A percentile compares a stretch with the other conserved stretches of the same genome.
Conservation (phyloP, 2,888 invertebrate species). For the Steinernema carpocapsae region DNA sequence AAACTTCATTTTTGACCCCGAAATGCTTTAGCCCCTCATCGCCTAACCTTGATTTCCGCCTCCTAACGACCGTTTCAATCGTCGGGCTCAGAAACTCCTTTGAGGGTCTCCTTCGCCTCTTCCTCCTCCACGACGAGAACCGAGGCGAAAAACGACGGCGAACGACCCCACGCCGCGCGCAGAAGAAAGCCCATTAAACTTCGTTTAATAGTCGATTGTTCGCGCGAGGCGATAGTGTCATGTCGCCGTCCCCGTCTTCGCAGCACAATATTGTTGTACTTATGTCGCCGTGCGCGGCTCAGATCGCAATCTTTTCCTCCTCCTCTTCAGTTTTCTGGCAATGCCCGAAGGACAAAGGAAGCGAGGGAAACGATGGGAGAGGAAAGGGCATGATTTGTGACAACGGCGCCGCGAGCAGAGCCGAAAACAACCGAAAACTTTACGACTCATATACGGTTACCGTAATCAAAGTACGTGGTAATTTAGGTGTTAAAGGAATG, state of each 20-base stretch:
- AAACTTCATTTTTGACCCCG: too few relatives aligned
- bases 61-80: constrained; percentile 21
- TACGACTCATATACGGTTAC: constrained; percentile 25
- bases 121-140: not conserved
- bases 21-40: too few relatives aligned
- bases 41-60: too few relatives aligned
- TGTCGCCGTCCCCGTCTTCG: not conserved
- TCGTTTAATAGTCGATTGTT: constrained; percentile 28
- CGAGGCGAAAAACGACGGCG: constrained; percentile 24
- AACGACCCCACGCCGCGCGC: constrained; percentile 30
- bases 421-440: constrained; percentile 20
- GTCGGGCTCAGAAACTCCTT: constrained; percentile 21
- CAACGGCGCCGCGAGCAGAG: not conserved
- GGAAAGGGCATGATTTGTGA: constrained; percentile 31
- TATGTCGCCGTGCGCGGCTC: constrained; percentile 12
- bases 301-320: constrained; percentile 27
- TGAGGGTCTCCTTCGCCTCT: too few relatives aligned
- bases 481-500: too few relatives aligned
- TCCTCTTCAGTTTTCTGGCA: not conserved
- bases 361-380: constrained; percentile 30
- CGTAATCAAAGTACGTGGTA: constrained; percentile 14
- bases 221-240: constrained; percentile 12
- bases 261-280: constrained; percentile 28
- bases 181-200: constrained; percentile 32
- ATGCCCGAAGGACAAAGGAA: constrained; percentile 18